Evolutionary conservation across 2,797 vertebrate species (phyloP).

Genomic region (Melanotaenia parkinsoni): DNA sequence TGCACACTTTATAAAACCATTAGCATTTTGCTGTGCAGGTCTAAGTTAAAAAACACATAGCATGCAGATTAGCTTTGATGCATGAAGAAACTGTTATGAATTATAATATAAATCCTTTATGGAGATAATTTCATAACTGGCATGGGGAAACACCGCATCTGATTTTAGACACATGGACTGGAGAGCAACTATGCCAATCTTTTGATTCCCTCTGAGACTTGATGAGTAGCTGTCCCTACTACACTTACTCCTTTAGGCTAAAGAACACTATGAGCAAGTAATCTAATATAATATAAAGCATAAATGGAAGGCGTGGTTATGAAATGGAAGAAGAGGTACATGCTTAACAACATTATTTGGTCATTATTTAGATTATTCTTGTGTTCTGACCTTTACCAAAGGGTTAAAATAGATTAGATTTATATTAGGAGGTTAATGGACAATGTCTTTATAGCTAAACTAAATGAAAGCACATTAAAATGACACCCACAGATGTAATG

Average conservation of each 20-base stretch:
- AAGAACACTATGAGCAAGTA: constrained; percentile 27
- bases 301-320: constrained; percentile 45
- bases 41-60: constrained; percentile 25
- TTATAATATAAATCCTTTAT: neutral
- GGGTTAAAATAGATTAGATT: constrained; percentile 81
- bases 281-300: constrained; percentile 23
- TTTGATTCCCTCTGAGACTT: neutral
- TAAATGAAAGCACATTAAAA: constrained; percentile 82
- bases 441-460: constrained; percentile 78
- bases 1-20: constrained; percentile 29
- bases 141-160: neutral
- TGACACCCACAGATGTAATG: constrained; percentile 69
- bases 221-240: neutral
- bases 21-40: constrained; percentile 41
- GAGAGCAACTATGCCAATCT: neutral
- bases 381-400: constrained; percentile 74
- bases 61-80: constrained; percentile 17
- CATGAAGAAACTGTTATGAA: neutral
- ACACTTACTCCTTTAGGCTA: constrained; percentile 26
- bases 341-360: constrained; percentile 71
- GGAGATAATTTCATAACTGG: neutral
- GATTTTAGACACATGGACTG: neutral
- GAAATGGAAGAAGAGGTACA: constrained; percentile 51
- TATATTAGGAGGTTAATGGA: constrained; percentile 82
- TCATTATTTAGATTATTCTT: constrained; percentile 76